Conservation (phyloP, 2,888 invertebrate genomes). For the Lasioglossum malachurum region DNA sequence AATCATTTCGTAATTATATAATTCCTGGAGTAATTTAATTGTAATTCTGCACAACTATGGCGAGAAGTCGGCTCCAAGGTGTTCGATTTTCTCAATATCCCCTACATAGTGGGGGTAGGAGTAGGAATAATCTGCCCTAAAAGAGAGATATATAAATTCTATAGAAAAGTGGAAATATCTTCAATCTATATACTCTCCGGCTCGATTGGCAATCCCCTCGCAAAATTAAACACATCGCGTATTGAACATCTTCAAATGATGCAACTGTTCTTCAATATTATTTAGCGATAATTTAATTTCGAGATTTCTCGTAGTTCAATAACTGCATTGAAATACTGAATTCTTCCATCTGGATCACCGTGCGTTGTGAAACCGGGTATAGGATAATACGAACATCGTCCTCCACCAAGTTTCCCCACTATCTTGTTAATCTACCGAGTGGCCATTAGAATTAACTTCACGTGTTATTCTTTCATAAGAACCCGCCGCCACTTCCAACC, state of each 20-base stretch:
- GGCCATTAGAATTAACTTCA: slow-evolving; percentile 46
- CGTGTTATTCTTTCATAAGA: slow-evolving; percentile 53
- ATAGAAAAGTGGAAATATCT: no score
- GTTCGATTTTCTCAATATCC: no score
- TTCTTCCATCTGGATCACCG: background rate
- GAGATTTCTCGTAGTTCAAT: background rate
- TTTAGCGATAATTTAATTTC: background rate
- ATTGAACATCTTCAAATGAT: background rate
- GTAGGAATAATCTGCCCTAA: no score
- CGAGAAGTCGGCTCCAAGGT: no score
- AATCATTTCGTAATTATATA: no score
- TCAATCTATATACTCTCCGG: no score
- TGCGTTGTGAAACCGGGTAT: background rate
- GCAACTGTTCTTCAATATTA: background rate
- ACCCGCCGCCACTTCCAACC: background rate
- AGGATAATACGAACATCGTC: slow-evolving; percentile 24
- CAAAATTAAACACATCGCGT: no score
- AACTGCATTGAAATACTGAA: background rate
- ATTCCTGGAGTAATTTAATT: no score
- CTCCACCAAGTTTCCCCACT: background rate
- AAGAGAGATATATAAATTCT: no score
- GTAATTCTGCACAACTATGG: no score
- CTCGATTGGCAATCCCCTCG: no score
- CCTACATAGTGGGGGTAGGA: no score
- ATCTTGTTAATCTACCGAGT: slow-evolving; percentile 29